Evolutionary conservation across 2,888 invertebrate genomes (phyloP).

Genomic region (Philhelius pedissequus): DNA sequence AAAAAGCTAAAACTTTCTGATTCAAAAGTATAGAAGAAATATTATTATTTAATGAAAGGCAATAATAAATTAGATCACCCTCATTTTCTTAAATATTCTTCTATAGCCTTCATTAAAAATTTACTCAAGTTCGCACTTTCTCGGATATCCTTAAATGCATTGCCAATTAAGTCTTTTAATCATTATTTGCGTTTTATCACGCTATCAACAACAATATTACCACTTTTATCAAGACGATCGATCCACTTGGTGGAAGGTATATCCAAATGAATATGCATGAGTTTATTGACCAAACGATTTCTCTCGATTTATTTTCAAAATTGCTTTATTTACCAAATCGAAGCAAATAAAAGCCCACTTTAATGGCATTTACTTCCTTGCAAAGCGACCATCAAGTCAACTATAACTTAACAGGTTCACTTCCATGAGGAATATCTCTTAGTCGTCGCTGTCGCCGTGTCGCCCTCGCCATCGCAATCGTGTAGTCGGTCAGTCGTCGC

Average conservation of each 20-base stretch:
- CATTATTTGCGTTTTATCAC: constrained; percentile 8
- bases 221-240: not conserved
- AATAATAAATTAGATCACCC: not conserved
- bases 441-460: not conserved
- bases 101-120: not conserved
- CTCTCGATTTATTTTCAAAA: constrained; percentile 20
- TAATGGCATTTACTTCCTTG: constrained; percentile 18
- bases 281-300: constrained; percentile 1
- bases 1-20: too few species aligned
- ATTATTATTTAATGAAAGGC: too few species aligned
- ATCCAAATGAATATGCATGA: constrained; percentile 40
- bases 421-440: not conserved
- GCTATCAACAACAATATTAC: constrained; percentile 2
- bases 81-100: not conserved
- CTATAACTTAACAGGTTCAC: constrained; percentile 41
- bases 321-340: constrained; percentile 22
- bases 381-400: constrained; percentile 9
- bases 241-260: not conserved
- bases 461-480: constrained; percentile 4
- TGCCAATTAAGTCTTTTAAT: not conserved
- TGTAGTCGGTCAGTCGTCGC: not conserved
- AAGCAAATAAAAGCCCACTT: constrained; percentile 27
- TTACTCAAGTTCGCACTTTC: not conserved
- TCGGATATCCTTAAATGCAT: not conserved
- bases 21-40: too few species aligned